Evolutionary conservation across 2,797 vertebrate genomes (phyloP).

Genomic region (Enteromius anoplus): DNA sequence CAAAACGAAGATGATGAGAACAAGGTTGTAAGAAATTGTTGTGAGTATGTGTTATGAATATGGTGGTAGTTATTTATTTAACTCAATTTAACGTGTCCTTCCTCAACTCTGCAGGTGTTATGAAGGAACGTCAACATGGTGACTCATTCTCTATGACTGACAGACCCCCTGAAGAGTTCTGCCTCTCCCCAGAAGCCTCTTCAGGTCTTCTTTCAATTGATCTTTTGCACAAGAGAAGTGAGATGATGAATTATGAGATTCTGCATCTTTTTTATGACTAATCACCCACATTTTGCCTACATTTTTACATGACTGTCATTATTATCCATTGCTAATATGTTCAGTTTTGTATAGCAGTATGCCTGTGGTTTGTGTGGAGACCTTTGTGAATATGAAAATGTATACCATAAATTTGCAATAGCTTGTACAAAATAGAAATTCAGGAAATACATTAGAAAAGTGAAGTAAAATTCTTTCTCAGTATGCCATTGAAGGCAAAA

Average conservation of each 20-base stretch:
- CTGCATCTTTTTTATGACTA: neutral
- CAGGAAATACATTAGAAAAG: neutral
- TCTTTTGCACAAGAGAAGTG: slow-evolving; percentile 91
- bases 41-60: neutral
- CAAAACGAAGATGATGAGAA: neutral
- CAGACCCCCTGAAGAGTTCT: slow-evolving; percentile 87
- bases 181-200: slow-evolving; percentile 86
- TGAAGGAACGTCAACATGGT: slow-evolving; percentile 65
- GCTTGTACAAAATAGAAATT: neutral
- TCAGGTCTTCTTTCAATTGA: slow-evolving; percentile 90
- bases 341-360: neutral
- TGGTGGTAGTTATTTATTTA: neutral
- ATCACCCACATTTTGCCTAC: neutral
- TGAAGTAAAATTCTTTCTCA: slow-evolving; percentile 24
- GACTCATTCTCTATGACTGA: slow-evolving; percentile 87
- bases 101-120: slow-evolving; percentile 49
- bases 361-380: neutral
- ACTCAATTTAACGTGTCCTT: neutral
- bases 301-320: slow-evolving; percentile 3
- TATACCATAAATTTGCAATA: neutral
- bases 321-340: neutral
- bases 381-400: neutral
- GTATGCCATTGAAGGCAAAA: slow-evolving; percentile 12
- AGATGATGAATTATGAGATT: slow-evolving; percentile 37
- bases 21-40: neutral